Evolutionary conservation across 2,888 invertebrate species (phyloP).

Genomic region (Polydrusus pterygomalis): DNA sequence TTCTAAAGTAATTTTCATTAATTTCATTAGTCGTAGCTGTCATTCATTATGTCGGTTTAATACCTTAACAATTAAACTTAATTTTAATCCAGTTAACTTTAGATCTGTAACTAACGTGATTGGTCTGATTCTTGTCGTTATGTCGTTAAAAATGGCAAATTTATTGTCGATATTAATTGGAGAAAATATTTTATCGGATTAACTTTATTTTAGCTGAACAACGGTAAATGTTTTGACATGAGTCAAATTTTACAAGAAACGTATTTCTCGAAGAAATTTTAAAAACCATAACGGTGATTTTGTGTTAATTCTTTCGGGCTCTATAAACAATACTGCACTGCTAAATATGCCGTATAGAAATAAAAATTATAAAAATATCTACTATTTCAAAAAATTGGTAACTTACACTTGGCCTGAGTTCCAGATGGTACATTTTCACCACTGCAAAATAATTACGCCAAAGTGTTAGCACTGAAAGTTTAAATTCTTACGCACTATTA

Average conservation of each 20-base stretch:
- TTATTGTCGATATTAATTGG: background rate
- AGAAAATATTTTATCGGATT: constrained; percentile 1
- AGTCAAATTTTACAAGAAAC: background rate
- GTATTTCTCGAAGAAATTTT: background rate
- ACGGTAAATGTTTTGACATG: constrained; percentile 22
- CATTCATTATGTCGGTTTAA: constrained; percentile 18
- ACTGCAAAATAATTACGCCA: background rate
- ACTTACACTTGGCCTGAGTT: background rate
- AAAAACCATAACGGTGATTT: background rate
- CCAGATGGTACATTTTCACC: background rate
- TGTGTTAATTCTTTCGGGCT: no score
- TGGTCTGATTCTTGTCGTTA: constrained; percentile 26
- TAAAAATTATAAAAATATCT: no score
- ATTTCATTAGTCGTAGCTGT: constrained; percentile 26
- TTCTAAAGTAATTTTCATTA: constrained; percentile 27
- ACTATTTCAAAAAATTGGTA: background rate
- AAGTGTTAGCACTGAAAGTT: constrained; percentile 13
- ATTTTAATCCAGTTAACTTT: constrained; percentile 32
- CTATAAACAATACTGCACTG: no score
- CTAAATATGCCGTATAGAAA: no score
- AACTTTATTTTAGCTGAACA: background rate
- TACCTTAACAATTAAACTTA: constrained; percentile 28
- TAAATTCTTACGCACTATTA: constrained; percentile 16
- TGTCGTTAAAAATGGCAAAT: constrained; percentile 20
- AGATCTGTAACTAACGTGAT: constrained; percentile 28